A percentile compares a stretch with the other conserved stretches of the same genome.
phyloP scores from a whole-genome alignment of 2,888 invertebrate species.

The Caenorhabditis doughertyi region DNA sequence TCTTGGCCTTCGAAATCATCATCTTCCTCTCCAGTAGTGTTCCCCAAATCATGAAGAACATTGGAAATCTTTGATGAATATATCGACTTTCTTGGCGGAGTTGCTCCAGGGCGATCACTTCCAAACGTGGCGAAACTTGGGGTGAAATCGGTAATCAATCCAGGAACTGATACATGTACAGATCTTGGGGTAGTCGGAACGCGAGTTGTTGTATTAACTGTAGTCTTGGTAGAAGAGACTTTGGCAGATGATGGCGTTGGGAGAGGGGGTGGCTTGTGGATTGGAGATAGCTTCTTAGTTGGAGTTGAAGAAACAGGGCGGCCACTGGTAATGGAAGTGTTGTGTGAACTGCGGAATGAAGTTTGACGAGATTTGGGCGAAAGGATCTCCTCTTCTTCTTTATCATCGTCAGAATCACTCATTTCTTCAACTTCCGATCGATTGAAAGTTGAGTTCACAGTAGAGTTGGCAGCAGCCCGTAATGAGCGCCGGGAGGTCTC shows the following conservation, averaged over 20 bases:
- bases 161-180: slow-evolving; percentile 34
- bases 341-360: slow-evolving; percentile 9
- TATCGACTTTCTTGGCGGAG: slow-evolving; percentile 57
- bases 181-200: slow-evolving; percentile 42
- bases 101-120: slow-evolving; percentile 63
- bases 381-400: slow-evolving; percentile 33
- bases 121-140: slow-evolving; percentile 41
- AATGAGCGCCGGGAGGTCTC: slow-evolving; percentile 19
- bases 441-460: slow-evolving; percentile 35
- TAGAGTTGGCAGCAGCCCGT: slow-evolving; percentile 27
- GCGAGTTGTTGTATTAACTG: slow-evolving; percentile 30
- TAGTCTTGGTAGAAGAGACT: slow-evolving; percentile 13
- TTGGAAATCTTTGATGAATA: slow-evolving; percentile 8
- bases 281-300: slow-evolving; percentile 32
- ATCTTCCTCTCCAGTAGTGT: slow-evolving; percentile 64
- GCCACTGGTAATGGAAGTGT: slow-evolving; percentile 4
- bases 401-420: slow-evolving; percentile 45
- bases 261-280: neutral
- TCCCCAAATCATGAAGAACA: slow-evolving; percentile 47
- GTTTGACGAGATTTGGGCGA: slow-evolving; percentile 14
- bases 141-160: slow-evolving; percentile 54
- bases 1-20: slow-evolving; percentile 62
- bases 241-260: slow-evolving; percentile 1
- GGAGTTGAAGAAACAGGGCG: slow-evolving; percentile 65
- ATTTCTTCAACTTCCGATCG: slow-evolving; percentile 53